Base-by-base conservation (phyloP, 1,140 invertebrate species). In the Telenomus remus region DNA sequence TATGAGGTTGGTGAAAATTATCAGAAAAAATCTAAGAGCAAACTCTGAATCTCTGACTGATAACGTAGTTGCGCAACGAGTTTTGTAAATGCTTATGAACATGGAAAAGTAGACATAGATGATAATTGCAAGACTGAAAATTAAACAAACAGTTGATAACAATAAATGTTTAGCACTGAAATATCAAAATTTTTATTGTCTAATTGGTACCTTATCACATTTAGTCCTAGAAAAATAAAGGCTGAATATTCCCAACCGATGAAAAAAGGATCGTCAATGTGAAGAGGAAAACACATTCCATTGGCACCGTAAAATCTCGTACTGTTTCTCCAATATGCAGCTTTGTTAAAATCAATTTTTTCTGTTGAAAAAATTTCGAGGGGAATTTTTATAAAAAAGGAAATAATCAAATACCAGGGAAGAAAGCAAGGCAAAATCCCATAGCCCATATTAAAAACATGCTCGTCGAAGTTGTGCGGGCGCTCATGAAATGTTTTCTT, bases 181-280 rank as follows among this genome's bases (percentile, higher is more conserved):
- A n/a, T n/a, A n/a, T n/a, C n/a, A n/a, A n/a, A n/a, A n/a, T 3
- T 27, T 27, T 27, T 27, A 27, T 27, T 27, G 1, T 27, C 19
- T 3, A 27, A 3, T 27, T 6, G 19, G 19, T 27, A 27, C 19
- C 19, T 27, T 27, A 27, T 1, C 19, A 27, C 19, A 27, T 27
- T 27, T 27, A 94, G 86, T 27, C 19, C 19, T 27, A 27, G 19
- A 78, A 94, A 93, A 19, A 94, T 89, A 74, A 94, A 92, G 0
- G 92, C 90, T 0, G 93, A 94, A 82, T 94, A 95, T 77, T 94
- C 88, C 94, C 93, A 95, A 7, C 93, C 93, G 43, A 91, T 79
- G 1, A 91, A 85, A 82, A 88, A 94, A 1, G 92, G 91, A 74
- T 94, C 92, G 65, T 92, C 91, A 53, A 95, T 92, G 80, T 94